Percentiles rank a stretch among this genome's conserved stretches.
Conservation (phyloP, 2,888 invertebrate species). For the Drosophila falleni region DNA sequence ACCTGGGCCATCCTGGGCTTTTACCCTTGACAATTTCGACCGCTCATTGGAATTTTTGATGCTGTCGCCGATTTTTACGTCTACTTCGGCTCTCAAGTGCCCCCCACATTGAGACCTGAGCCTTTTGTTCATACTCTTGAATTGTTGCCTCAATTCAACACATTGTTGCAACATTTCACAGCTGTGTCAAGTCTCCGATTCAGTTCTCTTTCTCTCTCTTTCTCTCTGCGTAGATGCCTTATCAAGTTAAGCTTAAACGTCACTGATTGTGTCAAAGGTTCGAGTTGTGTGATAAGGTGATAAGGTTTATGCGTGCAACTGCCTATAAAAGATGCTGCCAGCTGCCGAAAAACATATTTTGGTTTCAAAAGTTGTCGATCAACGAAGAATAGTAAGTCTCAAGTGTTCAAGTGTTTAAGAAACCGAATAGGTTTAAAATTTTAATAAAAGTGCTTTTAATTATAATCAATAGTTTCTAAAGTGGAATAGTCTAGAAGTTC, state of each 20-base stretch:
- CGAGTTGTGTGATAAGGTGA: slow-evolving; percentile 55
- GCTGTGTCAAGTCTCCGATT: slow-evolving; percentile 60
- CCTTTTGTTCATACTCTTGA: slow-evolving; percentile 58
- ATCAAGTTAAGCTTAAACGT: slow-evolving; percentile 52
- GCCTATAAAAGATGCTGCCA: slow-evolving; percentile 59
- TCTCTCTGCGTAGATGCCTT: slow-evolving; percentile 31
- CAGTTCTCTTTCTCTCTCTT: slow-evolving; percentile 4
- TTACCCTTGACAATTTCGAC: slow-evolving; percentile 63
- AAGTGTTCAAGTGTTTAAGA: slow-evolving; percentile 28
- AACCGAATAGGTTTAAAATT: background rate
- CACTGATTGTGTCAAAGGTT: slow-evolving; percentile 73
- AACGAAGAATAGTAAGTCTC: slow-evolving; percentile 53
- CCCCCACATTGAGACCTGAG: slow-evolving; percentile 41
- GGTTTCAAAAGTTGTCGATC: slow-evolving; percentile 55
- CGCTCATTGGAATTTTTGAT: slow-evolving; percentile 55
- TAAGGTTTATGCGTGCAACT: slow-evolving; percentile 36
- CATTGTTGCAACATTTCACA: slow-evolving; percentile 46
- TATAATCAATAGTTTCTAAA: background rate
- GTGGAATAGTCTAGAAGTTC: background rate
- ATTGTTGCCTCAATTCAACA: slow-evolving; percentile 34
- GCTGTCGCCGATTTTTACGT: slow-evolving; percentile 65
- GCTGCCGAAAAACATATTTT: slow-evolving; percentile 28
- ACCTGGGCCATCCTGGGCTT: slow-evolving; percentile 22
- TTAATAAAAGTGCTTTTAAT: background rate
- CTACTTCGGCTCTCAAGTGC: slow-evolving; percentile 50